These are phyloP conservation scores for Probosciger aterrimus DNA, from an alignment of 2,113 vertebrate genomes.

Conservation along the genomic window DNA sequence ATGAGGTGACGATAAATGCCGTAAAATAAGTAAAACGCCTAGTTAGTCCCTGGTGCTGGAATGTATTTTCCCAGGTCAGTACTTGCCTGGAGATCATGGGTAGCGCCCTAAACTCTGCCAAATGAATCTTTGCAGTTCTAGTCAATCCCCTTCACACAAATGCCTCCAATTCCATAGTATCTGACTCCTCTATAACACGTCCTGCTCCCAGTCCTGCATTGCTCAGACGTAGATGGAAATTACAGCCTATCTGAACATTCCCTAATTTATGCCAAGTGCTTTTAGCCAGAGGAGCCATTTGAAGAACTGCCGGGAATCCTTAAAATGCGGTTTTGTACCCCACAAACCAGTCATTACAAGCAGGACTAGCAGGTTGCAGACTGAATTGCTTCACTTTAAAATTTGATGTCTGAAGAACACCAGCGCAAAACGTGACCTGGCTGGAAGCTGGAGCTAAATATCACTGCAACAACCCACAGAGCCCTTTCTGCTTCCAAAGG, in stretches of 20 bases:
- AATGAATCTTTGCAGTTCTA: not conserved
- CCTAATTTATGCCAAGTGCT: not conserved
- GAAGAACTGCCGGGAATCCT: not conserved
- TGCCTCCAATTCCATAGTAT: not conserved
- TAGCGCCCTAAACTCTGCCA: not conserved
- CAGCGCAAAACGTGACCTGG: not conserved
- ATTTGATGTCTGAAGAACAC: not conserved
- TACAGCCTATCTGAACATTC: not conserved
- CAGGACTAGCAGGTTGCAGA: not conserved
- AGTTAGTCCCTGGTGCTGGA: not conserved
- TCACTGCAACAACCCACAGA: not conserved
- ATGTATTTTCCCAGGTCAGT: not conserved
- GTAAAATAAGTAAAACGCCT: not conserved
- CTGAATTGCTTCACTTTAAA: not conserved
- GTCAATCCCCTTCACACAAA: not conserved
- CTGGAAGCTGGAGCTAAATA: not conserved
- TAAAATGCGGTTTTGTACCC: not conserved
- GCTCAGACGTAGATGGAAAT: not conserved
- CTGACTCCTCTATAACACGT: not conserved
- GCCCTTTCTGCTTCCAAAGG: not conserved
- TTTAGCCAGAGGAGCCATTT: not conserved
- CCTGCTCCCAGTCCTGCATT: fast-evolving
- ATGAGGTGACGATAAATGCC: not conserved
- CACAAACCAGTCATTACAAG: not conserved
- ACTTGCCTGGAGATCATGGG: not conserved